Evolutionary conservation across 2,888 invertebrate genomes (phyloP), one percentile per base, ranked within the genome.

Genomic region (Sclerodermus sp.): DNA sequence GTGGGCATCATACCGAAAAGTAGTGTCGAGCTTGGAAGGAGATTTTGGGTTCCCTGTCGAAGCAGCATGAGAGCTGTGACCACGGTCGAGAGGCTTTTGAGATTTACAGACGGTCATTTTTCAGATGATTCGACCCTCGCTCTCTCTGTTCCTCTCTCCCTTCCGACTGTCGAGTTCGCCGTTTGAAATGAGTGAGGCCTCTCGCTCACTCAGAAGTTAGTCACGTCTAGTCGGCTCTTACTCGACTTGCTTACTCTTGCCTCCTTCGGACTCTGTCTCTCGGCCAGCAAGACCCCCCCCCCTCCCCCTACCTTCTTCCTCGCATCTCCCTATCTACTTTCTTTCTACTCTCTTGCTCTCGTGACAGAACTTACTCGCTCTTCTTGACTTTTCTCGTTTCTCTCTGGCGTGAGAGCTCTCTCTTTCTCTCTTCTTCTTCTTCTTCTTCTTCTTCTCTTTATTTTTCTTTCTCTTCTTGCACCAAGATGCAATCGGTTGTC

Each of bases 201-300:
- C 47, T 40, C 49, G 36, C 42, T 57, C 32, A 18, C 39, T 43
- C 50, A 42, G 51, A 44, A 62, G 53, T 63, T 55, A 53, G 62
- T 66, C 49, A 57, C 57, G 57, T 61, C 65, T 65, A 61, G 55
- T 58, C 61, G 49, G 49, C 50, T 61, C 50, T 57, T 60, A 49
- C 41, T 53, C 51, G 53, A 49, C 51, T 49, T 13, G 51, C 49
- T 30, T 51, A 49, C 47, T 49, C 58, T 43, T 41, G 39, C 42
- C 2, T 41, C 42, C 42, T 15, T 5, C 15, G 4, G 15, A n/a
- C 43, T 32, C n/a, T n/a, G 12, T 43, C 34, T 17, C 43, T 43
- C 43, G 10, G 14, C 37, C 14, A 10, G 14, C 15, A 29, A 30
- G 12, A 18, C 18, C 31, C 15, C 18, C 34, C 34, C 23, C 23